A percentile compares a stretch with the other conserved stretches of the same genome.
phyloP scores from a whole-genome alignment of 2,888 invertebrate genomes.

The Macaria liturata region DNA sequence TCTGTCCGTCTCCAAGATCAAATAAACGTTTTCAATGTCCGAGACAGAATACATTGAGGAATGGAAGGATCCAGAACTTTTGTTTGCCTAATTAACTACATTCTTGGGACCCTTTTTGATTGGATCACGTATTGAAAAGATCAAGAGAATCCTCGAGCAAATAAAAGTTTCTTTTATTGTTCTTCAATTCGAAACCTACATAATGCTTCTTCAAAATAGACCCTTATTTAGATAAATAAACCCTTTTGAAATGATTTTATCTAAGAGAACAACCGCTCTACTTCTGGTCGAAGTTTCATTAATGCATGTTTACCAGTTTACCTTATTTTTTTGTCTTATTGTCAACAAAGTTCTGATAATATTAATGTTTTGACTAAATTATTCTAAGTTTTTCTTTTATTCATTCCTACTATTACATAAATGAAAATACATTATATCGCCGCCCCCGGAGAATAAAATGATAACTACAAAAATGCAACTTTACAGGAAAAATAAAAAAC shows the following conservation, averaged over 20 bases:
- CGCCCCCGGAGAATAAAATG: no score
- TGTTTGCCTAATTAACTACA: constrained; percentile 76
- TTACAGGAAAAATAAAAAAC: no score
- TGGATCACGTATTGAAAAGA: constrained; percentile 73
- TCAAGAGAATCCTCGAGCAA: constrained; percentile 63
- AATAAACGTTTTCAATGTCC: constrained; percentile 45
- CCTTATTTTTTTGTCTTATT: no score
- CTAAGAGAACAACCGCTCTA: no score
- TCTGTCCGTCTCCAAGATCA: constrained; percentile 6
- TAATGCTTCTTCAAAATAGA: constrained; percentile 42
- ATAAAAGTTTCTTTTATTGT: constrained; percentile 71
- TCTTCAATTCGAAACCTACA: constrained; percentile 54
- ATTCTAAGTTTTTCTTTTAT: no score
- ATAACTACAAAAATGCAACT: no score
- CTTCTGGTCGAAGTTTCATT: no score
- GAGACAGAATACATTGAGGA: constrained; percentile 56
- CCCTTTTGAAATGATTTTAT: neutral
- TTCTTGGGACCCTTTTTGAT: constrained; percentile 68
- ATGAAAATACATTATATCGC: no score
- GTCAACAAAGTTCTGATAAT: no score
- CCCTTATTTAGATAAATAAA: constrained; percentile 6
- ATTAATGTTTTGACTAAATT: no score
- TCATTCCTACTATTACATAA: no score
- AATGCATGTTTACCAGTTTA: no score
- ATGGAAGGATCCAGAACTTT: constrained; percentile 54